These are phyloP conservation scores for Meiosimyza platycephala DNA, from an alignment of 2,888 invertebrate species.

Conservation along the genomic window DNA sequence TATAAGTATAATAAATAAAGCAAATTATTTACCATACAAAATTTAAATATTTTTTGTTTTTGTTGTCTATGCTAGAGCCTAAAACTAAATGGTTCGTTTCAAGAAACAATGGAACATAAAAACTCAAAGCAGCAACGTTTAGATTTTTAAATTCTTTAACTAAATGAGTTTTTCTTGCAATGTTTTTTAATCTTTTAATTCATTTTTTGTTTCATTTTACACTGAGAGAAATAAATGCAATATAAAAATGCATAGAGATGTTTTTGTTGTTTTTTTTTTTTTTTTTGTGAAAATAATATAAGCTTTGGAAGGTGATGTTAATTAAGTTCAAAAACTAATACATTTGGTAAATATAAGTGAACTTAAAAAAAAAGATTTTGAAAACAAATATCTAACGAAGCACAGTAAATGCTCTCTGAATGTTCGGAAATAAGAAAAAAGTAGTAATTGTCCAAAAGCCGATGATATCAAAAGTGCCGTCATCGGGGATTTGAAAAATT, in stretches of 20 bases:
- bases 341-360: conserved; percentile 20
- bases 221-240: conserved; percentile 40
- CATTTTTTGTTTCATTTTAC: conserved; percentile 35
- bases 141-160: background rate
- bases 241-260: conserved; percentile 13
- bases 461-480: background rate
- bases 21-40: conserved; percentile 23
- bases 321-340: conserved; percentile 31
- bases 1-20: conserved; percentile 3
- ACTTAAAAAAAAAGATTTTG: conserved; percentile 1
- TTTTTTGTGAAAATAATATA: conserved; percentile 21
- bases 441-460: background rate
- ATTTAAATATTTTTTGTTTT: conserved; percentile 8
- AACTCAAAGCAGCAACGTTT: conserved; percentile 12
- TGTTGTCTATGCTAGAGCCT: conserved; percentile 1
- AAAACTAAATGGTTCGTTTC: background rate
- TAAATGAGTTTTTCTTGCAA: background rate
- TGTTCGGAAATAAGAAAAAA: background rate
- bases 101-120: background rate
- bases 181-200: background rate
- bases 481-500: conserved; percentile 8
- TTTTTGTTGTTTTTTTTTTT: too few relatives aligned
- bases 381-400: conserved; percentile 34
- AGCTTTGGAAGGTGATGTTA: conserved; percentile 24
- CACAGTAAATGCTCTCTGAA: too few relatives aligned